These are phyloP conservation scores for Alexandromys fortis DNA, from an alignment of 2,113 vertebrate species.

Conservation along the genomic window DNA sequence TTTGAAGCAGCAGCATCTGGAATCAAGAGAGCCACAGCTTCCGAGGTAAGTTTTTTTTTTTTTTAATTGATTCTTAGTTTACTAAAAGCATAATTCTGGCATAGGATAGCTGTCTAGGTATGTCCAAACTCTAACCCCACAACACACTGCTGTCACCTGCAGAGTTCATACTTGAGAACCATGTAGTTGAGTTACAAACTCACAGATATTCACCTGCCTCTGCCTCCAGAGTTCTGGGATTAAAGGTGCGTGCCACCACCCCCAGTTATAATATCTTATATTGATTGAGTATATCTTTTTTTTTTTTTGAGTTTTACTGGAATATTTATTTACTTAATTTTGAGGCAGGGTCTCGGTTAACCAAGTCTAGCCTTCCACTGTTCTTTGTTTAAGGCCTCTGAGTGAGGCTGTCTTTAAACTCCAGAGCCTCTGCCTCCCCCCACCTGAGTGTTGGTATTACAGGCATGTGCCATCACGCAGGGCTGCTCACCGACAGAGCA, in stretches of 20 bases:
- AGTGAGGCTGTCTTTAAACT: neutral
- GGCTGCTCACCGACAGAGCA: neutral
- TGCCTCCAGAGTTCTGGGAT: too few relatives aligned
- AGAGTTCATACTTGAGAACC: neutral
- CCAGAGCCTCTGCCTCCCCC: neutral
- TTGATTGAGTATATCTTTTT: neutral
- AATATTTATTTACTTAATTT: neutral
- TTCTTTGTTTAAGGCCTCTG: neutral
- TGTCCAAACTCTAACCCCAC: neutral
- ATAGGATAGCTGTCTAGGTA: neutral
- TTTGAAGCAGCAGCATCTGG: constrained; percentile 73
- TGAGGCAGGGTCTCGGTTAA: neutral
- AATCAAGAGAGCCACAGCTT: constrained; percentile 79
- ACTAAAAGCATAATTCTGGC: neutral
- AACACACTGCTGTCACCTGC: neutral
- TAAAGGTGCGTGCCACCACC: neutral
- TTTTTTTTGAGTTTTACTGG: neutral
- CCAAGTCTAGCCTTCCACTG: neutral
- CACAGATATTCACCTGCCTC: too few relatives aligned
- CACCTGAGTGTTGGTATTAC: neutral
- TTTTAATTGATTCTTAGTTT: neutral
- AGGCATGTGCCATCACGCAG: neutral
- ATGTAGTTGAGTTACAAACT: neutral
- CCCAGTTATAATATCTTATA: neutral
- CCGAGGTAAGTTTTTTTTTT: constrained; percentile 82